A percentile compares a stretch with the other conserved stretches of the same genome.
Evolutionary conservation across 2,888 invertebrate genomes (phyloP).

Genomic region (Sphaeridia pumilis): DNA sequence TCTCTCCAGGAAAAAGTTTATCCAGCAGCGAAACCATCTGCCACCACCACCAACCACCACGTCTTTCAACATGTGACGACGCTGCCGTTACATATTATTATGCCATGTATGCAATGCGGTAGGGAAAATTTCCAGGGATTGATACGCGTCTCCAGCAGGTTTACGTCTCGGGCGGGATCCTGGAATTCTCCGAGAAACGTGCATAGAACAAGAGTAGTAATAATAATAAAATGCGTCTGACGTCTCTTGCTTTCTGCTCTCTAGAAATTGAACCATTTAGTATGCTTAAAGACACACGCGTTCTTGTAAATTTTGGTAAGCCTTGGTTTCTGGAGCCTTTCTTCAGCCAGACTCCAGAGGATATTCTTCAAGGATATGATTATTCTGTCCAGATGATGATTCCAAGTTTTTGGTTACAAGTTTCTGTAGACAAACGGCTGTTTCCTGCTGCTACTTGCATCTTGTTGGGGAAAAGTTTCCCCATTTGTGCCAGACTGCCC

Average conservation of each 20-base stretch:
- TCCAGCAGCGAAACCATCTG: too few species aligned
- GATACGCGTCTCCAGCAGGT: too few species aligned
- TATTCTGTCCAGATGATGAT: neutral
- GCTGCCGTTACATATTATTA: too few species aligned
- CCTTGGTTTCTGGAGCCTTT: neutral
- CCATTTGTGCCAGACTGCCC: neutral
- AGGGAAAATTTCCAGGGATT: too few species aligned
- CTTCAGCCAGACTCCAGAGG: neutral
- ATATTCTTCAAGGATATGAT: neutral
- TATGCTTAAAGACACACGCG: neutral
- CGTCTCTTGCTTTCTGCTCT: neutral
- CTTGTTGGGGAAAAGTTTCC: neutral
- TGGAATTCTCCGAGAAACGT: too few species aligned
- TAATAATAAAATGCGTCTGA: constrained; percentile 1
- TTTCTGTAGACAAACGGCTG: too few species aligned
- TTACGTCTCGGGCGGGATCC: too few species aligned
- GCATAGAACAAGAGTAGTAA: too few species aligned
- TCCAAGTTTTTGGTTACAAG: neutral
- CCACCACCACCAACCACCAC: too few species aligned
- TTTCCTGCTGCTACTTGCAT: neutral
- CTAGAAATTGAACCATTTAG: constrained; percentile 2
- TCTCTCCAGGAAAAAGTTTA: too few species aligned
- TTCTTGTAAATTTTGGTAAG: neutral
- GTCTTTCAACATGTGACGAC: too few species aligned
- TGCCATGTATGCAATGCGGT: too few species aligned